Evolutionary conservation across 2,888 invertebrate species (phyloP).

Genomic region (Drosophila meridiana): DNA sequence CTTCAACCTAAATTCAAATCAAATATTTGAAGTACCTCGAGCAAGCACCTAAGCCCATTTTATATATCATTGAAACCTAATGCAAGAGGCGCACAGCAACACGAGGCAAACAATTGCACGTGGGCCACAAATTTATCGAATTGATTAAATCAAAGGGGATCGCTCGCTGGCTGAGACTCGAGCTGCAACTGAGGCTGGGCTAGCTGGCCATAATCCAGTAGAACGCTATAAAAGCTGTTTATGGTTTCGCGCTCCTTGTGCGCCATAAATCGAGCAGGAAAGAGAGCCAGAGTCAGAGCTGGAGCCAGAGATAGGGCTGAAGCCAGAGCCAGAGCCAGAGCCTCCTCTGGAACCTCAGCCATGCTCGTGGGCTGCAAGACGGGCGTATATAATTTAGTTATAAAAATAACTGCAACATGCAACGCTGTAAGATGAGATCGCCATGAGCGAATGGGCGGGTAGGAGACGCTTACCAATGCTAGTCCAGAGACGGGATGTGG

Average conservation of each 20-base stretch:
- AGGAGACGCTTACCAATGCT: slow-evolving; percentile 12
- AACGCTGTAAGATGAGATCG: slow-evolving; percentile 75
- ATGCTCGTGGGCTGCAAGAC: slow-evolving; percentile 49
- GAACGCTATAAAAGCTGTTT: slow-evolving; percentile 84
- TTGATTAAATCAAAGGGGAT: slow-evolving; percentile 67
- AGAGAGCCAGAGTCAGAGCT: slow-evolving; percentile 41
- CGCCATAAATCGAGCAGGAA: slow-evolving; percentile 78
- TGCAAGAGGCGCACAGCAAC: slow-evolving; percentile 12
- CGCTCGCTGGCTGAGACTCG: slow-evolving; percentile 15
- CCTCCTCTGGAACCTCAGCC: slow-evolving; percentile 9
- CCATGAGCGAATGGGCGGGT: slow-evolving; percentile 43
- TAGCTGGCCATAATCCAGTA: slow-evolving; percentile 80
- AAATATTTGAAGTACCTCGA: slow-evolving; percentile 29
- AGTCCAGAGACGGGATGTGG: slow-evolving; percentile 13
- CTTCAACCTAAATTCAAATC: background rate
- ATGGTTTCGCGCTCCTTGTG: slow-evolving; percentile 84
- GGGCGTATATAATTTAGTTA: slow-evolving; percentile 83
- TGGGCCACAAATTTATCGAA: slow-evolving; percentile 71
- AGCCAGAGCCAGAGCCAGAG: slow-evolving; percentile 11
- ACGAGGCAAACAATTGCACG: slow-evolving; percentile 65
- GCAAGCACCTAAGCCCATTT: background rate
- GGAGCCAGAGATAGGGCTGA: background rate
- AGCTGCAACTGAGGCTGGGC: slow-evolving; percentile 27
- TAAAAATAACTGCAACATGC: slow-evolving; percentile 83
- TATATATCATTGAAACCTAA: slow-evolving; percentile 47